Evolutionary conservation across 2,888 invertebrate species (phyloP).

Genomic region (Pemphredon lugubris): DNA sequence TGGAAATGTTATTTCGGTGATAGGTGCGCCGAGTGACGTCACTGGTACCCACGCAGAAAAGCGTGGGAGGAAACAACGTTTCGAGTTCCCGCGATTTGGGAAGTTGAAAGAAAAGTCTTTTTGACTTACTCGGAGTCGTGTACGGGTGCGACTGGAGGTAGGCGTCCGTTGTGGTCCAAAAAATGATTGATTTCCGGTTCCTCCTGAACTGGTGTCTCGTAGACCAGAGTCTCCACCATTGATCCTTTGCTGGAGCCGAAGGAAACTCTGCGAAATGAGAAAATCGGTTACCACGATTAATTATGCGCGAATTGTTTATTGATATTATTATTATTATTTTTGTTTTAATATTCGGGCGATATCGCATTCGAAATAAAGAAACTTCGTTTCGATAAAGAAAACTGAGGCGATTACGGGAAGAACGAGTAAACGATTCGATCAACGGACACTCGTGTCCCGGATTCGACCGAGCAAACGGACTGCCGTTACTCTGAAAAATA

Average conservation of each 20-base stretch:
- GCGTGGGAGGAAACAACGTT: too few species aligned
- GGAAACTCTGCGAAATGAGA: conserved; percentile 88
- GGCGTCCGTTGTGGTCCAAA: conserved; percentile 78
- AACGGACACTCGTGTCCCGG: not conserved
- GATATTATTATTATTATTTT: too few species aligned
- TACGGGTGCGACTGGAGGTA: conserved; percentile 76
- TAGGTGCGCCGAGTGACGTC: conserved; percentile 67
- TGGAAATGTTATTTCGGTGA: conserved; percentile 66
- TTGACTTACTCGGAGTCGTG: conserved; percentile 79
- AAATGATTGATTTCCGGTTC: conserved; percentile 88
- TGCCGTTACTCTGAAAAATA: conserved; percentile 4
- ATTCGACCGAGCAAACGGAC: conserved; percentile 7
- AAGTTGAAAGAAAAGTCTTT: not conserved
- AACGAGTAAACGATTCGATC: too few species aligned
- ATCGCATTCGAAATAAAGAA: too few species aligned
- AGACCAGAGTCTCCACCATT: conserved; percentile 96
- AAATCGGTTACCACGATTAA: not conserved
- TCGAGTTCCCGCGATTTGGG: conserved; percentile 29
- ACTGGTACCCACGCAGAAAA: conserved; percentile 38
- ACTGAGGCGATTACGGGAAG: too few species aligned
- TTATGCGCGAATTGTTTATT: not conserved
- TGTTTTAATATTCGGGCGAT: too few species aligned
- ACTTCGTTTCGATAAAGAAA: too few species aligned
- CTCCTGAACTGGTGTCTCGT: conserved; percentile 90
- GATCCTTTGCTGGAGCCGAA: conserved; percentile 97